Base-by-base conservation (phyloP, 1,140 invertebrate genomes). In the Trichonephila clavipes region DNA sequence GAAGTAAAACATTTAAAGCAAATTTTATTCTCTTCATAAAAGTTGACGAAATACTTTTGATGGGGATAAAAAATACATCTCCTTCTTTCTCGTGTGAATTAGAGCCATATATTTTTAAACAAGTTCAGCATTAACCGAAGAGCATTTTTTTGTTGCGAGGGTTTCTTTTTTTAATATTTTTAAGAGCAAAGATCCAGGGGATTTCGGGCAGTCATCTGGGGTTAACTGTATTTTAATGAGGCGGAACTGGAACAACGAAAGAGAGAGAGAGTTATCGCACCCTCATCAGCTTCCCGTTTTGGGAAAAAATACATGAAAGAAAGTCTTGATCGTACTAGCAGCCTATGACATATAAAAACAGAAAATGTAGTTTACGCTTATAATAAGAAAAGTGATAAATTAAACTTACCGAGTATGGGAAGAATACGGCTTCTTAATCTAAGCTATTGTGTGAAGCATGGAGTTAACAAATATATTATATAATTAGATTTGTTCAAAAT, bases 161-260 rank as follows among this genome's bases (percentile, higher is more conserved):
- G 14, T 64, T 62, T 66, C 34, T 88, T 18, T 88, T 88, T 88
- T 59, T 88, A 64, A 34, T 64, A 21, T 21, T 66, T 66, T 88
- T 88, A 88, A 28, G 86, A 69, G 44, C 28, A 51, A 66, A 14
- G 69, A 81, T n/a, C 66, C 16, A n/a, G 44, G 24, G 51, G 58
- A 14, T 81, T 90, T 81, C 40, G 40, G 8, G 51, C 90, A 92
- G 90, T 85, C 90, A 92, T 81, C 81, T 92, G 90, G 40, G 58
- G 90, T 92, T 92, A 92, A 92, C 82, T 85, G 72, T 58, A 92
- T 92, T 92, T 92, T 92, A 92, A 92, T 92, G 90, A 92, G 90
- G 59, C 82, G 62, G 90, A 92, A 92, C 90, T 85, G 72, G 61
- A 85, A 85, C 90, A 92, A 85, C 77, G 81, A 83, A 85, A 92